Percentiles rank a stretch among this genome's conserved stretches.
Evolutionary conservation across 2,797 vertebrate genomes (phyloP).

Genomic region (Eptatretus atami): DNA sequence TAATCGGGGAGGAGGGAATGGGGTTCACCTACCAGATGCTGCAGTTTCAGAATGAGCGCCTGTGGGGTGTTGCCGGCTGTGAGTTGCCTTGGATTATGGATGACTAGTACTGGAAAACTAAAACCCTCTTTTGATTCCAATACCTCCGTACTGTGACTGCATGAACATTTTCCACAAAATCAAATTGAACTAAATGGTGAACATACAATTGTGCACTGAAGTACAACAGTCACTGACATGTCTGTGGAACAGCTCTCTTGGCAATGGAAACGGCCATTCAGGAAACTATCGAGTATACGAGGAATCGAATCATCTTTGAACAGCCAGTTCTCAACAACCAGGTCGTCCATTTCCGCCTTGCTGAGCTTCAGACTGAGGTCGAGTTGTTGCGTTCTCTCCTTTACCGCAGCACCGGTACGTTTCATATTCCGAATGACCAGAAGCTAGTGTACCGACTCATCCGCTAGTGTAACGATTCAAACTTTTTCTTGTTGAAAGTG

Average conservation of each 20-base stretch:
- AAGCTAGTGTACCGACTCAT: too few relatives aligned
- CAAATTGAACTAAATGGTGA: background rate
- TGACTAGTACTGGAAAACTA: too few relatives aligned
- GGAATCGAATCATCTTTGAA: constrained; percentile 29
- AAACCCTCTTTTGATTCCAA: too few relatives aligned
- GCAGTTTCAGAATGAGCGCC: constrained; percentile 44
- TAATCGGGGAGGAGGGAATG: constrained; percentile 44
- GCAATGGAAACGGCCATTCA: constrained; percentile 25
- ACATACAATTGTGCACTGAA: background rate
- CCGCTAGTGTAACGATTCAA: too few relatives aligned
- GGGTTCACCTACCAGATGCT: constrained; percentile 56
- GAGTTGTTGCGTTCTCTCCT: constrained; percentile 43
- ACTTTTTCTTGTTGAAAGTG: too few relatives aligned
- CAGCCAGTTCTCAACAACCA: constrained; percentile 32
- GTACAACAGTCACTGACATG: too few relatives aligned
- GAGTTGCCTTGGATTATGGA: constrained; percentile 12
- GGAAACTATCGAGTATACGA: constrained; percentile 34
- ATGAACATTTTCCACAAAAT: background rate
- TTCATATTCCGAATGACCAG: background rate
- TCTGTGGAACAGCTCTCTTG: constrained; percentile 17
- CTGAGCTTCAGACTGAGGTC: constrained; percentile 35
- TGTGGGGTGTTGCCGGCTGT: constrained; percentile 30
- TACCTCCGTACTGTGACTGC: background rate
- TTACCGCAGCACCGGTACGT: constrained; percentile 22
- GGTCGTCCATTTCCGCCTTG: constrained; percentile 33